Evolutionary conservation across 2,797 vertebrate species (phyloP).

Genomic region (Cottoperca gobio): DNA sequence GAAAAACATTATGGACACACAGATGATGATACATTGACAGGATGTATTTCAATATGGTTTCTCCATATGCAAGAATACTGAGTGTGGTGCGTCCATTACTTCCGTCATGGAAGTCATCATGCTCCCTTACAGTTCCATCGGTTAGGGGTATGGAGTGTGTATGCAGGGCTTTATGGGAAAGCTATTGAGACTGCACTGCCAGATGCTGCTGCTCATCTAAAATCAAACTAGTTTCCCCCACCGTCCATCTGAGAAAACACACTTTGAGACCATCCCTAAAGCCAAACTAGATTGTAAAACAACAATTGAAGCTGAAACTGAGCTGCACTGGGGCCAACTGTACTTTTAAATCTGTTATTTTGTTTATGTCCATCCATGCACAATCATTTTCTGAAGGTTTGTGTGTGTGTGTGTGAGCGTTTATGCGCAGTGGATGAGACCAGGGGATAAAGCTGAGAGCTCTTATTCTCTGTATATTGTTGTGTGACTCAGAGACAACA

Average conservation of each 20-base stretch:
- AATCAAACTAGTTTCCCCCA: constrained; percentile 59
- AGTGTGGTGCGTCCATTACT: constrained; percentile 63
- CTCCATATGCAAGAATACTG: constrained; percentile 48
- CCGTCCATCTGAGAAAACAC: constrained; percentile 48
- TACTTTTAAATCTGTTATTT: constrained; percentile 66
- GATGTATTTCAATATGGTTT: constrained; percentile 52
- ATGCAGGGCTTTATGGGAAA: constrained; percentile 65
- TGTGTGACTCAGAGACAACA: constrained; percentile 75
- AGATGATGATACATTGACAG: constrained; percentile 52
- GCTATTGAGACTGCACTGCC: constrained; percentile 53
- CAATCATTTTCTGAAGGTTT: constrained; percentile 43
- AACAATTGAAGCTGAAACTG: constrained; percentile 53
- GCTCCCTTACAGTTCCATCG: constrained; percentile 35
- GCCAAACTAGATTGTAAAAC: constrained; percentile 52
- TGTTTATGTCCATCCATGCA: constrained; percentile 35
- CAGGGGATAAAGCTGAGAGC: constrained; percentile 70
- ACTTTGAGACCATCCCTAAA: constrained; percentile 42
- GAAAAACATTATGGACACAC: constrained; percentile 45
- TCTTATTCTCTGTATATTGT: constrained; percentile 73
- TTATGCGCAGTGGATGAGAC: constrained; percentile 56
- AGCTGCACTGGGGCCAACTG: constrained; percentile 30
- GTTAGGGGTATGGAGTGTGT: constrained; percentile 51
- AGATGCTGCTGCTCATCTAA: constrained; percentile 70
- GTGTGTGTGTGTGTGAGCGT: constrained; percentile 30
- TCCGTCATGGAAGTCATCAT: constrained; percentile 67